A percentile compares a stretch with the other conserved stretches of the same genome.
These are phyloP conservation scores for Catostylus mosaicus DNA, from an alignment of 30 jellyfish, hydroid and myxozoan species.

Conservation along the genomic window DNA sequence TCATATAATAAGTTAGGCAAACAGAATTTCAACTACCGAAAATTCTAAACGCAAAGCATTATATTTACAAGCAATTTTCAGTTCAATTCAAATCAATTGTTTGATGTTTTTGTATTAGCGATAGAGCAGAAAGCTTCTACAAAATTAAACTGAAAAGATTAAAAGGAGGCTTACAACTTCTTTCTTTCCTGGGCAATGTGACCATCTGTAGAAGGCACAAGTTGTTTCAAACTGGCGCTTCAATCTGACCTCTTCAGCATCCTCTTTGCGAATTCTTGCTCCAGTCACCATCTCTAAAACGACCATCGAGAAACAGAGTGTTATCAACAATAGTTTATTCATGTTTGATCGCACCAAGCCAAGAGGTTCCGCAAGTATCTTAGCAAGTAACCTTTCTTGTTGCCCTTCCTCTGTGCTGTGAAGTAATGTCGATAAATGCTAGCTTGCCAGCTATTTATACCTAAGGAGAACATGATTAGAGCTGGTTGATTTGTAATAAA, in stretches of 20 bases:
- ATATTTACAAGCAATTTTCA: background rate
- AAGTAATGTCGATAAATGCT: background rate
- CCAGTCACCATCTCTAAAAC: background rate
- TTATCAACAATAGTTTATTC: background rate
- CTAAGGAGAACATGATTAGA: background rate
- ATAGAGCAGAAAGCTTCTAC: no score
- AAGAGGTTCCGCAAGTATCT: background rate
- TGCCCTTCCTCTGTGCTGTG: background rate
- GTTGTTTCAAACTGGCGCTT: conserved; percentile 47
- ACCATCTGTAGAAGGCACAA: conserved; percentile 70
- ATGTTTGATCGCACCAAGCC: background rate
- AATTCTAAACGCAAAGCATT: background rate
- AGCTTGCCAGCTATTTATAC: background rate
- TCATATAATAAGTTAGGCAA: no score
- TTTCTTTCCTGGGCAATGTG: conserved; percentile 58
- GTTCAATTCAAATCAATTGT: background rate
- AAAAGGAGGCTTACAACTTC: conserved; percentile 6
- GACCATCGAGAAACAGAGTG: background rate
- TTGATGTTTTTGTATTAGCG: background rate
- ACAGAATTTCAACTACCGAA: background rate
- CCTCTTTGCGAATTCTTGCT: background rate
- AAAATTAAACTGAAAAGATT: background rate
- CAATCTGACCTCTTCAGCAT: background rate
- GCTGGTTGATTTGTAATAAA: background rate
- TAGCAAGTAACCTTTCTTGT: background rate